Percentiles rank a stretch among this genome's conserved stretches.
Evolutionary conservation across 2,888 invertebrate species (phyloP).

Genomic region (Apomyelois bistriatella): DNA sequence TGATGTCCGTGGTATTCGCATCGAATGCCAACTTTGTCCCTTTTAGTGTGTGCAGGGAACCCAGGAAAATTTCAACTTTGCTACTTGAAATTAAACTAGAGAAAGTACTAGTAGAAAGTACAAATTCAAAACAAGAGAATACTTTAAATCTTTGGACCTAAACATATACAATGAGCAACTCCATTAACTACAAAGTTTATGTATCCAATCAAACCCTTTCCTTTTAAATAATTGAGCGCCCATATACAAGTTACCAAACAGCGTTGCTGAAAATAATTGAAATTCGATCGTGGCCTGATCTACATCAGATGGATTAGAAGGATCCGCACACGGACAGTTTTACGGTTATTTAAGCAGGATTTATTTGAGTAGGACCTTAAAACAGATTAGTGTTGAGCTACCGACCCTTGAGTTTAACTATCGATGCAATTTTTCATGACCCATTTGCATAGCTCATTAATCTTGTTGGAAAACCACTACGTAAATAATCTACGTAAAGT

Average conservation of each 20-base stretch:
- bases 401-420: constrained; percentile 24
- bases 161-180: no score
- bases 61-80: constrained; percentile 1
- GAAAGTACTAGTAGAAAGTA: no score
- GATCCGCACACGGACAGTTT: constrained; percentile 54
- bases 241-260: constrained; percentile 14
- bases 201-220: neutral
- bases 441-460: constrained; percentile 3
- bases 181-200: neutral
- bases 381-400: constrained; percentile 52
- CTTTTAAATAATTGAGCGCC: constrained; percentile 1
- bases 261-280: constrained; percentile 10
- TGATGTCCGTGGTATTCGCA: neutral
- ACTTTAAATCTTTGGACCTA: no score
- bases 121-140: no score
- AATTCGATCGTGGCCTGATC: constrained; percentile 46
- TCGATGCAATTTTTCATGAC: constrained; percentile 17
- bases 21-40: constrained; percentile 1
- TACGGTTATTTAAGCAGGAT: constrained; percentile 63
- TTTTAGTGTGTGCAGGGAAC: neutral
- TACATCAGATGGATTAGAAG: constrained; percentile 54
- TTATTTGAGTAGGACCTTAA: constrained; percentile 57
- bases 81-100: neutral
- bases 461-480: neutral
- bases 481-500: neutral